Base-by-base conservation (phyloP, 2,797 vertebrate genomes). In the Alexandromys oeconomus region DNA sequence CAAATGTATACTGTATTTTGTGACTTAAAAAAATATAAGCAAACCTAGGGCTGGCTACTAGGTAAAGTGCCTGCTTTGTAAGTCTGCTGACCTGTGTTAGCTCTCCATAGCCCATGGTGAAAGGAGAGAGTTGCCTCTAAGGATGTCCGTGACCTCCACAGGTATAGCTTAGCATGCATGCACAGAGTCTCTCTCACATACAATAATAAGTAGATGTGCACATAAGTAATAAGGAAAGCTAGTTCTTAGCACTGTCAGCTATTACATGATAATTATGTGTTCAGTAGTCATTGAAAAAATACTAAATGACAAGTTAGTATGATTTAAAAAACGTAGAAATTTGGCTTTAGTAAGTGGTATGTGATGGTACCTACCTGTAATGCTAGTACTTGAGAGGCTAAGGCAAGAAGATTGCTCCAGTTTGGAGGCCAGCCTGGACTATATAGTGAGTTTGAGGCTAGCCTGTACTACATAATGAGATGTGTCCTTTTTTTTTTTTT, bases 281-380 rank as follows among this genome's bases (percentile, higher is more conserved):
- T 82, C n/a, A 57, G 14, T 79, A 51, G 54, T 54, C 61, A 61
- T 5, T 84, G 67, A 87, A 88, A 87, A 92, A 78, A 91, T 92
- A 57, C 46, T 88, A 81, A 57, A 91, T 89, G 69, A 89, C 43
- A 76, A 93, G 13, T 29, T 88, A 34, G 21, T 93, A 0, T 91
- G 77, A 87, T 91, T 87, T 96, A 48, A 94, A 40, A 92, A 93
- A 67, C n/a, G n/a, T 54, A 48, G 51, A 85, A 59, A 86, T 92
- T 96, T 84, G 59, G 48, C 51, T 95, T 82, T 94, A 69, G 37
- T 90, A 59, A 92, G 71, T 74, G 37, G 17, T 19, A 2, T 77
- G 2, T 77, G 40, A 31, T 46, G 29, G 37, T 23, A 61, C 54
- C 57, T n/a, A 21, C n/a, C 4, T 74, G 5, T 17, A 43, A 34